Evolutionary conservation across 2,888 invertebrate species (phyloP).

Genomic region (Auanema freiburgensis): DNA sequence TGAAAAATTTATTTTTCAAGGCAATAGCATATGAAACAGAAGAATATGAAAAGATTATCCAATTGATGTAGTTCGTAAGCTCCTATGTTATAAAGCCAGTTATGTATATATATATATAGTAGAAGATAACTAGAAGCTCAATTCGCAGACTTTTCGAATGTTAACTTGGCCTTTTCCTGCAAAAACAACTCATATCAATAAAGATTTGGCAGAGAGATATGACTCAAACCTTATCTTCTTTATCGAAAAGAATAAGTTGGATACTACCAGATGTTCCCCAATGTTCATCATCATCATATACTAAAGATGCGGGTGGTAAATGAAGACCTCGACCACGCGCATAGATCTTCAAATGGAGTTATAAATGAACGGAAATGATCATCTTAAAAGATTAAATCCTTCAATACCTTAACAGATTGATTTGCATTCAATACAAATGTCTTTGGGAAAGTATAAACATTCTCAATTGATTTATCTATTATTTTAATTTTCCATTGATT

Average conservation of each 20-base stretch:
- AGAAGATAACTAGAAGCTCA: background rate
- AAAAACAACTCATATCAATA: background rate
- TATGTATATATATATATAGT: constrained; percentile 2
- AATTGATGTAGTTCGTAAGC: no score
- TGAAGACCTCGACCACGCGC: constrained; percentile 61
- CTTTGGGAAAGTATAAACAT: constrained; percentile 53
- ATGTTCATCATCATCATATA: constrained; percentile 62
- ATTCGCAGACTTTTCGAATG: background rate
- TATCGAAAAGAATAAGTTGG: background rate
- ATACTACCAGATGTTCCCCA: constrained; percentile 48
- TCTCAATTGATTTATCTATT: constrained; percentile 51
- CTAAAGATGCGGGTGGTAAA: constrained; percentile 59
- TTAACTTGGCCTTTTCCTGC: background rate
- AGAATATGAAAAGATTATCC: no score
- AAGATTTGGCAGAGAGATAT: no score
- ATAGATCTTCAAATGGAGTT: constrained; percentile 52
- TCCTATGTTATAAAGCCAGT: no score
- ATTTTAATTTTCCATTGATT: constrained; percentile 65
- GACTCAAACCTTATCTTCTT: background rate
- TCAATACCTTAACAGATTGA: background rate
- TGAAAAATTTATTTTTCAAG: background rate
- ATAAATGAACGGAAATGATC: no score
- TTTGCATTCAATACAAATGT: constrained; percentile 31
- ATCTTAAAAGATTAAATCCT: constrained; percentile 1
- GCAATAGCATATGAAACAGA: no score